Evolutionary conservation across 1,140 invertebrate genomes (phyloP), one percentile per base, ranked within the genome.

Genomic region (Aphelenchoides avenae): DNA sequence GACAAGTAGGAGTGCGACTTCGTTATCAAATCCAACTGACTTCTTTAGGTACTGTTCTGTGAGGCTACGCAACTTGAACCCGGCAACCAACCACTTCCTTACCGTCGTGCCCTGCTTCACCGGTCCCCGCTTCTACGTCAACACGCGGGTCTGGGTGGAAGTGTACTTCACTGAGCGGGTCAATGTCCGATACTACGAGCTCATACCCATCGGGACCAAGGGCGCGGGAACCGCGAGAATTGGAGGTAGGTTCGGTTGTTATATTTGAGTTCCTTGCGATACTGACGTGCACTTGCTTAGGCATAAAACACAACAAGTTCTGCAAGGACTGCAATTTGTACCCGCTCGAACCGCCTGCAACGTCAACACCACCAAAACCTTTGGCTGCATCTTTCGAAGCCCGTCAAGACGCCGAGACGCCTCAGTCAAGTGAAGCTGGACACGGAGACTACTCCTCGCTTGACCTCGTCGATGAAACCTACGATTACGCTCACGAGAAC

Each of bases 131-230:
- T 75, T 49, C 40, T 76, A 34, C 15, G 51, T 66, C 26, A 73
- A 66, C 43, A 50, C 55, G 5, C 52, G 42, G 6, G 46, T 74
- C 30, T 71, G 67, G 59, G 71, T 74, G 2, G 71, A 74, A 43
- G 52, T 74, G 30, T 76, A 65, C 39, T 74, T 65, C 39, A 76
- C 71, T 1, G 71, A 76, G 31, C 43, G 70, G 50, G 50, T 74
- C 9, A 29, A 43, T n/a, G 40, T 60, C 43, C 18, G 30, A 27
- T 60, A 58, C 55, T 54, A 58, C 13, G 33, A 34, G 11, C 50
- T 60, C 36, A 37, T 61, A 22, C 26, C 33, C 20, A 60, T 60
- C 18, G 30, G 30, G 3, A 24, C 57, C 0, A 33, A 33, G 6
- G 57, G 57, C 9, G 56, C 36, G 13, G 57, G 57, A 26, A 60